Base-by-base conservation (phyloP, 2,797 vertebrate genomes). In the Pseudochirops corinnae region DNA sequence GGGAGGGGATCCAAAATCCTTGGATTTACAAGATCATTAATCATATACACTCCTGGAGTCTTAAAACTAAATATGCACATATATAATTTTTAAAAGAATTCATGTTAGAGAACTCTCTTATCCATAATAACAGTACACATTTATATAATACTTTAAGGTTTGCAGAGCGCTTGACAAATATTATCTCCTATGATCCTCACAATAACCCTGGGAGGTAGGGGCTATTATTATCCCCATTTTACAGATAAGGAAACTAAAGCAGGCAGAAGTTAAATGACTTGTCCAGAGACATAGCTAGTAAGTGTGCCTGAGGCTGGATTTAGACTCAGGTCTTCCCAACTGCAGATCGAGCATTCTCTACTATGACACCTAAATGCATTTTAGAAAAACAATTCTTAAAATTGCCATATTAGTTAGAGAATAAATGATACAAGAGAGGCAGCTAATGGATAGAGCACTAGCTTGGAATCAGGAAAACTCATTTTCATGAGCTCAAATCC, bases 11-110 rank as follows among this genome's bases (percentile, higher is more conserved):
- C 60, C 82, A 87, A 90, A 96, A 90, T 93, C 95, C 90, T 90
- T 91, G 55, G 52, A 46, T 46, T 94, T 95, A 93, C 55, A 50
- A 87, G 39, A 33, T 96, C 92, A 93, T 52, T 93, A 92, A 93
- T 97, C 95, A 52, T 91, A 97, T 90, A 97, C 91, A 91, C 60
- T 97, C 50, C 91, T 93, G 33, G 90, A 57, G 58, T 92, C 94
- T 95, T 94, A 93, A 58, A 94, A 90, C 33, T 87, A 87, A 50
- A 87, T 50, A 82, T 26, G 24, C 5, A 82, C 21, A 82, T 46
- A 82, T 74, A 24, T 24, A 39, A 82, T 46, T 46, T 82, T 82
- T 46, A 26, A 50, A 87, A 87, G 39, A 87, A 46, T 87, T 87
- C 9, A 26, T 1, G 0, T 87, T 50, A 87, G 39, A 46, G 24